Evolutionary conservation across 2,113 vertebrate species (phyloP).

Genomic region (Muscicapa adusta): DNA sequence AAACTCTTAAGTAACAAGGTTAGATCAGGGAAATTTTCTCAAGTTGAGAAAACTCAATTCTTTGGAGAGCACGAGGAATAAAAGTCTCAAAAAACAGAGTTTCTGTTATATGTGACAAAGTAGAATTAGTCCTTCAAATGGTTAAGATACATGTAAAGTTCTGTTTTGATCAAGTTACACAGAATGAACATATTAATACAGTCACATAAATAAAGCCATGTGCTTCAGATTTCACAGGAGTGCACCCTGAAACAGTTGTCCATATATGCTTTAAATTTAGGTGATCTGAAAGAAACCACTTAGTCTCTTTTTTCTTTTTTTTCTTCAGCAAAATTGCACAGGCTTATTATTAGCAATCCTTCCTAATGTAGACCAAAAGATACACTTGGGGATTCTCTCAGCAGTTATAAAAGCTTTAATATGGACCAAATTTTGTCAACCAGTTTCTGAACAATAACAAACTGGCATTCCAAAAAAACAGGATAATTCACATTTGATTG

Average conservation of each 20-base stretch:
- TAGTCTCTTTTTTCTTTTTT: neutral
- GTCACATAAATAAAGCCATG: neutral
- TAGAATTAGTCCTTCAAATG: neutral
- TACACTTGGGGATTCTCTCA: neutral
- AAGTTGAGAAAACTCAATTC: neutral
- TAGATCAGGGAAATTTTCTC: neutral
- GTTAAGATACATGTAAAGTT: neutral
- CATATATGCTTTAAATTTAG: neutral
- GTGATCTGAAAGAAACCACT: neutral
- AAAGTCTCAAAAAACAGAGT: neutral
- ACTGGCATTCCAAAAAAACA: slow-evolving; percentile 30
- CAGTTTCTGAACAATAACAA: slow-evolving; percentile 45
- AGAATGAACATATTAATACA: neutral
- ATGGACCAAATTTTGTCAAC: slow-evolving; percentile 13
- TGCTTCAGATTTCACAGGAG: neutral
- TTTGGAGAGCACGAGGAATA: neutral
- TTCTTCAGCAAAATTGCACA: neutral
- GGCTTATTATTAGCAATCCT: slow-evolving; percentile 7
- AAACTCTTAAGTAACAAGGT: neutral
- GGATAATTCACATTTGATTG: slow-evolving; percentile 61
- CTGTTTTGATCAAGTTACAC: neutral
- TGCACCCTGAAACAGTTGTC: neutral
- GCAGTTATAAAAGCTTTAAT: slow-evolving; percentile 14
- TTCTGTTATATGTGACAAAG: neutral
- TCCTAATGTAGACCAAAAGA: neutral